A percentile compares a stretch with the other conserved stretches of the same genome.
These are phyloP conservation scores for Acipenser ruthenus DNA, from an alignment of 2,797 vertebrate species.

Conservation along the genomic window DNA sequence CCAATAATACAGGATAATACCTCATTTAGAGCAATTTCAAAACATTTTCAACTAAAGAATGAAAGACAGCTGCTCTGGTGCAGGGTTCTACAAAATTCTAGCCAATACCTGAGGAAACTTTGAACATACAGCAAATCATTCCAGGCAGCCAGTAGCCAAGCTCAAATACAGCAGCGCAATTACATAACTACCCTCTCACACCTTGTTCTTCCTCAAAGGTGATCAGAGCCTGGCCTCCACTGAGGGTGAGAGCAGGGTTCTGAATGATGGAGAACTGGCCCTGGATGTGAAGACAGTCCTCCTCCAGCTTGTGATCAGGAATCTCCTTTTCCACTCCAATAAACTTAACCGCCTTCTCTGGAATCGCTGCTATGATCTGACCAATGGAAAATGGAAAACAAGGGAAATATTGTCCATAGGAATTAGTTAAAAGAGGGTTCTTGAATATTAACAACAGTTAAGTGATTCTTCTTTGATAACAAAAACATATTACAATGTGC, in stretches of 20 bases:
- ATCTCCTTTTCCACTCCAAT: slow-evolving; percentile 17
- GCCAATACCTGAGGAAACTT: slow-evolving; percentile 18
- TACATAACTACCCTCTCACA: slow-evolving; percentile 32
- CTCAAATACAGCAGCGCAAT: neutral
- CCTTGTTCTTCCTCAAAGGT: slow-evolving; percentile 83
- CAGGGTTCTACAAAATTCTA: no score
- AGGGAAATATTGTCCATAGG: no score
- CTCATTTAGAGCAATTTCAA: no score
- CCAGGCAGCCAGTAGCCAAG: slow-evolving; percentile 9
- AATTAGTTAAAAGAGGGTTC: no score
- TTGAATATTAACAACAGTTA: no score
- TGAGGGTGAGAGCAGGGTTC: slow-evolving; percentile 46
- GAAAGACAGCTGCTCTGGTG: no score
- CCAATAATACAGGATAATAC: no score
- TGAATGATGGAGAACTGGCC: slow-evolving; percentile 57
- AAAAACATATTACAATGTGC: no score
- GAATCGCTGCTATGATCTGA: slow-evolving; percentile 62
- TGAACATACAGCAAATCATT: slow-evolving; percentile 20
- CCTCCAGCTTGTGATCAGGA: slow-evolving; percentile 10
- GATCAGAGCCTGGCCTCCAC: slow-evolving; percentile 69
- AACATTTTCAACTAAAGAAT: no score
- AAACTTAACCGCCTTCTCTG: slow-evolving; percentile 61
- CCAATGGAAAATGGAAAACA: no score
- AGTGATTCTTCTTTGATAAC: no score
- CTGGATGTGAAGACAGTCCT: slow-evolving; percentile 29